Conservation (phyloP, 2,113 vertebrate genomes). For the Oryzias javanicus region DNA sequence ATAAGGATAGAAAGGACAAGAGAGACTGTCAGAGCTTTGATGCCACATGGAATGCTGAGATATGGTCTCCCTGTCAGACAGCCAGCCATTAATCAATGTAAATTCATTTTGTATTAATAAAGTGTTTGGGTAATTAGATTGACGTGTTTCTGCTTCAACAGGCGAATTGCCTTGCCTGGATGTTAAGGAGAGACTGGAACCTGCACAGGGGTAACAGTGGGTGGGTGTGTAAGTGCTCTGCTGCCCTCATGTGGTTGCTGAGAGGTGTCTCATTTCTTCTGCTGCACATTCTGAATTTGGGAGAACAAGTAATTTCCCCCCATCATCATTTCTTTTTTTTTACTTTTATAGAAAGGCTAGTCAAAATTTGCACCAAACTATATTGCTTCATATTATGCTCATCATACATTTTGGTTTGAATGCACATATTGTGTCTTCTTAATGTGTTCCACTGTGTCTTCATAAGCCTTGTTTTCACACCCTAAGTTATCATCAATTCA, state of each 20-base stretch:
- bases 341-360: neutral
- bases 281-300: no score
- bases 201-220: neutral
- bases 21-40: neutral
- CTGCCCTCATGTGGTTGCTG: constrained; percentile 50
- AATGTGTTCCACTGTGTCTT: no score
- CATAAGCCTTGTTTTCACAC: no score
- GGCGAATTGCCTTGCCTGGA: neutral
- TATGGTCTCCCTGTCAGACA: neutral
- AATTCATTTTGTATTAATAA: no score
- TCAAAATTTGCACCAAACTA: neutral
- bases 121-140: no score
- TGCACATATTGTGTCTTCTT: no score
- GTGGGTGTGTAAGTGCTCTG: constrained; percentile 31
- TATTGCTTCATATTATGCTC: neutral
- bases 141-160: no score
- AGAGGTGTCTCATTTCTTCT: neutral
- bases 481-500: no score
- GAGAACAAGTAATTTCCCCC: neutral
- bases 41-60: neutral
- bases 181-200: neutral
- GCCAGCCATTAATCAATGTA: no score
- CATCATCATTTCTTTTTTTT: neutral
- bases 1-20: constrained; percentile 7
- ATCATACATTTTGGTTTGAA: no score